Conservation (phyloP, 2,888 invertebrate genomes). For the Acanthosepion lycidas region DNA sequence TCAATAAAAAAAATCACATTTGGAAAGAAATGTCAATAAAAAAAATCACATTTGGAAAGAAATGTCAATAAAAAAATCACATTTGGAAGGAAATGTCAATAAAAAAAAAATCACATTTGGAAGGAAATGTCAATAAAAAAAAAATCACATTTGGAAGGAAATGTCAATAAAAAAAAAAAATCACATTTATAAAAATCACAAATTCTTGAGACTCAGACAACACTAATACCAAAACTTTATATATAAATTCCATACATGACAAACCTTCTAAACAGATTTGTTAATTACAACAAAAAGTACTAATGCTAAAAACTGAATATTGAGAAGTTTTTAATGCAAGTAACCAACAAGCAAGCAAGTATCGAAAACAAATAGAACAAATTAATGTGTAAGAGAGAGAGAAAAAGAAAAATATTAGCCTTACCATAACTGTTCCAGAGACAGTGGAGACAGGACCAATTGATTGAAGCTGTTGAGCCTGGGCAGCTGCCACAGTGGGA, state of each 20-base stretch:
- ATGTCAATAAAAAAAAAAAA: too few species aligned
- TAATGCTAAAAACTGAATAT: not conserved
- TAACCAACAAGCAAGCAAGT: not conserved
- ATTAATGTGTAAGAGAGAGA: not conserved
- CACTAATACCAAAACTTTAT: not conserved
- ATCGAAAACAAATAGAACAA: not conserved
- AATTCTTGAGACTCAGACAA: not conserved
- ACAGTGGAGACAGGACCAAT: constrained; percentile 59
- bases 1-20: too few species aligned
- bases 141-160: too few species aligned
- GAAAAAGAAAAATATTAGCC: constrained; percentile 16
- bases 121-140: too few species aligned
- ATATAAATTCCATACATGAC: not conserved
- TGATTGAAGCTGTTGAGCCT: constrained; percentile 59
- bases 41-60: too few species aligned
- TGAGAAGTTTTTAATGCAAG: not conserved
- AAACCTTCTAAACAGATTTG: not conserved
- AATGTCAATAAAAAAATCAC: too few species aligned
- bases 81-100: too few species aligned
- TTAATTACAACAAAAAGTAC: not conserved
- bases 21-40: too few species aligned
- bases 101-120: too few species aligned
- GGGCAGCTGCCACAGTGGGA: constrained; percentile 48
- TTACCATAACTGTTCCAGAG: constrained; percentile 60
- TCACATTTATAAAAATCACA: too few species aligned